Percentiles rank a stretch among this genome's conserved stretches.
Evolutionary conservation across 2,797 vertebrate species (phyloP).

Genomic region (Fistularia tabacaria): DNA sequence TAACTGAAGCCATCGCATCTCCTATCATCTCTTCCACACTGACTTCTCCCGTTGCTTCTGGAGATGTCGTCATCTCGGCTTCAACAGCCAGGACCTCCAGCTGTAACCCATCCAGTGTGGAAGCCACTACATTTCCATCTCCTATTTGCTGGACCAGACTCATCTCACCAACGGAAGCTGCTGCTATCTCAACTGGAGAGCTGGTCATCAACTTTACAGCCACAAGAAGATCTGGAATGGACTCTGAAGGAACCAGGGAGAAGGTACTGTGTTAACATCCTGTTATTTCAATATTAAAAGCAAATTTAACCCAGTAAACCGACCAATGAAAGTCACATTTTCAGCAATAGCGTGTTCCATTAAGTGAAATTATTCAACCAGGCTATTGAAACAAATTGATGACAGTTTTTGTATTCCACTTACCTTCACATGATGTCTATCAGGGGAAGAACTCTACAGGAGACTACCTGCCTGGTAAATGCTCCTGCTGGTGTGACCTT

Average conservation of each 20-base stretch:
- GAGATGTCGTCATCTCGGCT: background rate
- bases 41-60: slow-evolving; percentile 18
- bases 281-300: background rate
- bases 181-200: slow-evolving; percentile 59
- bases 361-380: no score
- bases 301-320: background rate
- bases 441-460: slow-evolving; percentile 34
- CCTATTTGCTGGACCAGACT: slow-evolving; percentile 36
- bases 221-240: slow-evolving; percentile 42
- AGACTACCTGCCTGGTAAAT: slow-evolving; percentile 32
- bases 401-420: slow-evolving; percentile 7
- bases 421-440: slow-evolving; percentile 19
- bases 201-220: slow-evolving; percentile 45
- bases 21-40: slow-evolving; percentile 9
- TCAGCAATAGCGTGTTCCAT: no score
- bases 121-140: slow-evolving; percentile 4
- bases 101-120: slow-evolving; percentile 1
- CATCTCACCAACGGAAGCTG: slow-evolving; percentile 56
- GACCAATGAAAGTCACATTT: no score
- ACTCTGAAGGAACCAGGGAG: slow-evolving; percentile 19
- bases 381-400: background rate
- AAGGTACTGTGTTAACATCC: background rate
- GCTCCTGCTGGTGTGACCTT: slow-evolving; percentile 20
- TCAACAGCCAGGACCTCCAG: slow-evolving; percentile 5
- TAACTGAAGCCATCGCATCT: slow-evolving; percentile 1